These are phyloP conservation scores for Acrobasis consociella DNA, from an alignment of 2,888 invertebrate species.

Conservation along the genomic window DNA sequence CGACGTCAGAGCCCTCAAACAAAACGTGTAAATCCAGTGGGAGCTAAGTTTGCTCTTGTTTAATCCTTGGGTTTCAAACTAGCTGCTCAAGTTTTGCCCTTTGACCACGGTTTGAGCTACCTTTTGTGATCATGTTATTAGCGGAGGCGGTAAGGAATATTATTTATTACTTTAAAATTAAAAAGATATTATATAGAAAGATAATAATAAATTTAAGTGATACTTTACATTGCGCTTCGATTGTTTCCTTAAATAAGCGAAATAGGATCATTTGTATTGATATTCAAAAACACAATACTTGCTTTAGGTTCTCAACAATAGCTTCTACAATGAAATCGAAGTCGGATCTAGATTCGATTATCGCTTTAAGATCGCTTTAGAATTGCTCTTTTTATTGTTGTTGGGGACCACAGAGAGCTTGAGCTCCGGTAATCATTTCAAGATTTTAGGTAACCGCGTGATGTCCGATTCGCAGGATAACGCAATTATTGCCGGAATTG, in stretches of 20 bases:
- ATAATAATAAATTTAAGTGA: too few species aligned
- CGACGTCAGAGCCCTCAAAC: neutral
- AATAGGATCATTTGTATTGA: neutral
- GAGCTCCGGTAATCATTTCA: neutral
- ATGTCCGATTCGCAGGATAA: neutral
- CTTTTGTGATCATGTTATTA: neutral
- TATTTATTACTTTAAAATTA: neutral
- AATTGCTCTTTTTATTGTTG: constrained; percentile 10
- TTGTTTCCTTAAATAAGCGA: too few species aligned
- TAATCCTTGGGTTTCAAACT: constrained; percentile 18
- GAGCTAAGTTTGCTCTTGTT: constrained; percentile 4
- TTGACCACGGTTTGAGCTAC: constrained; percentile 11
- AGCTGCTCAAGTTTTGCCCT: constrained; percentile 16
- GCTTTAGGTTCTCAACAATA: neutral
- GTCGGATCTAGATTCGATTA: constrained; percentile 11
- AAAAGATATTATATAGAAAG: too few species aligned
- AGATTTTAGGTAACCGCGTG: neutral
- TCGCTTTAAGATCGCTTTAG: constrained; percentile 11
- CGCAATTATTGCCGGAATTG: too few species aligned
- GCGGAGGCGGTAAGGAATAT: neutral
- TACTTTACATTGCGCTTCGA: too few species aligned
- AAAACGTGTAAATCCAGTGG: constrained; percentile 18
- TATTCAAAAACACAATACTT: neutral
- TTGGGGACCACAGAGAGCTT: neutral
- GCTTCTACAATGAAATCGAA: neutral